Base-by-base conservation (phyloP, 1,140 invertebrate genomes). In the Aphaenogaster floridana region DNA sequence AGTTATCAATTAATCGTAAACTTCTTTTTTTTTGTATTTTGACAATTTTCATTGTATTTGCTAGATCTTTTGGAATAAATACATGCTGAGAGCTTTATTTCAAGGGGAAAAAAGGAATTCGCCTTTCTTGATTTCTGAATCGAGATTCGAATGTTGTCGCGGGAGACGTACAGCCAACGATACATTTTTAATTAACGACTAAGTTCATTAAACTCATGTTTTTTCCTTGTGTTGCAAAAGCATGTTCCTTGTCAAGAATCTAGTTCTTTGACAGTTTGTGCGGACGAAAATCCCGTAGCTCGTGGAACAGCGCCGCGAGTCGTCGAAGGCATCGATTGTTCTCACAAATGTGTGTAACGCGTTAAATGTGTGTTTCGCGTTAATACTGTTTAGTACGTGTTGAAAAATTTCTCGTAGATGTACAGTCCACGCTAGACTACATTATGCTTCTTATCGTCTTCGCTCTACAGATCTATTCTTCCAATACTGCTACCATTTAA, bases 361-460 rank as follows among this genome's bases (percentile, higher is more conserved):
- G 68, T 63, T 28, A 28, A 28, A 8, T 1, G 28, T 72, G 17
- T 71, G 15, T 81, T 71, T 42, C 63, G 48, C 76, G 59, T 81
- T 42, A 64, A 36, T 28, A 79, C 86, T 78, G 74, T 91, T 86
- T 77, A 85, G 76, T 92, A 89, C 86, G 83, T 92, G 90, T 81
- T 77, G 91, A 92, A 89, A 86, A 84, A 87, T 86, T 77, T 88
- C 80, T 88, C 86, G 89, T 77, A 91, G 81, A 89, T 74, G 83
- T 92, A 92, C 78, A 89, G 87, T 86, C 87, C 90, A 89, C 59
- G 89, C 88, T 61, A 77, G 28, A 85, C 88, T 92, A 92, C 71
- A 63, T 88, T 86, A 90, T 21, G 74, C 42, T 74, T 88, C 45
- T 84, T 28, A 57, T 85, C 57, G n/a, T 85, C 71, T 45, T 61